These are phyloP conservation scores for Nematostella vectensis DNA, from an alignment of 92 coral and sea anemone species.

Conservation along the genomic window DNA sequence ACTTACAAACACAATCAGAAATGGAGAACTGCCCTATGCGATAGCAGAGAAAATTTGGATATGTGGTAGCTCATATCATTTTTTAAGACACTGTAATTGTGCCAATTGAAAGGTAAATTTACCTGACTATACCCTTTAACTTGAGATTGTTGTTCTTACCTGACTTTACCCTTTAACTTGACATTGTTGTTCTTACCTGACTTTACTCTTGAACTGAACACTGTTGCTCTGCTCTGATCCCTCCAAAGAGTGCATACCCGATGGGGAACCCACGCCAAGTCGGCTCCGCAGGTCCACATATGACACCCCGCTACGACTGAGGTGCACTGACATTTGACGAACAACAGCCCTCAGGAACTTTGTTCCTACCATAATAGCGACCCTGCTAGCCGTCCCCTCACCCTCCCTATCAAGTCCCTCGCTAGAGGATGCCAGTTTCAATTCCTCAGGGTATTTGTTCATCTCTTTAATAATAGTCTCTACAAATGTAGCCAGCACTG, in stretches of 20 bases:
- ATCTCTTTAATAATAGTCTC: conserved; percentile 65
- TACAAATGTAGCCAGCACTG: conserved; percentile 56
- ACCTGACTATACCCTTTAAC: no score
- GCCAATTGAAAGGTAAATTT: no score
- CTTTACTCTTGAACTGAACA: conserved; percentile 60
- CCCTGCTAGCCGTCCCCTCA: conserved; percentile 23
- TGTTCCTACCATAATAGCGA: conserved; percentile 58
- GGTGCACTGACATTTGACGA: conserved; percentile 76
- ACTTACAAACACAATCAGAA: neutral
- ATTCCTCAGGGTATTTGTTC: conserved; percentile 53
- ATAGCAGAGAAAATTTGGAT: neutral
- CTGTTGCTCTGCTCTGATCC: conserved; percentile 50
- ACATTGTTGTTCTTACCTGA: no score
- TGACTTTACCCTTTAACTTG: no score
- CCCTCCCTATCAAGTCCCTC: conserved; percentile 16
- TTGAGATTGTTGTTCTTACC: no score
- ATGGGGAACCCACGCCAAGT: conserved; percentile 44
- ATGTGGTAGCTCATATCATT: no score
- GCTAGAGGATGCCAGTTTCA: conserved; percentile 38
- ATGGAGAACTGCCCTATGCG: neutral
- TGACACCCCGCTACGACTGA: conserved; percentile 73
- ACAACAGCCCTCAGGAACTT: conserved; percentile 75
- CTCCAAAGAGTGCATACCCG: conserved; percentile 12
- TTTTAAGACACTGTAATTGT: no score
- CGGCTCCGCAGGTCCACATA: conserved; percentile 69